Evolutionary conservation across 1,140 invertebrate genomes (phyloP), one percentile per base, ranked within the genome.

Genomic region (Schlechtendalia chinensis): DNA sequence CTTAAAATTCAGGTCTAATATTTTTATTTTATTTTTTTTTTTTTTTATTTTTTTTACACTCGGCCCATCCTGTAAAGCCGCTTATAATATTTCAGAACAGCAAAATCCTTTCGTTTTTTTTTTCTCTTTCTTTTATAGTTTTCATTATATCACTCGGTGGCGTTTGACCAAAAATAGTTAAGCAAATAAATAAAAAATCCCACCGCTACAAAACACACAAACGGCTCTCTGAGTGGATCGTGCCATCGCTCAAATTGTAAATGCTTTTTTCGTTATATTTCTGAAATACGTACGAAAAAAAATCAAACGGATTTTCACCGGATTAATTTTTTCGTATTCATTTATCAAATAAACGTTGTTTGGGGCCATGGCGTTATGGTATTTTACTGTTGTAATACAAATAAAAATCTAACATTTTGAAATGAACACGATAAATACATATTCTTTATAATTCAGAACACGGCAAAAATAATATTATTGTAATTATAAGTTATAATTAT

Each of bases 71-170:
- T 0, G 24, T 24, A 72, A 72, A 72, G 69, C 69, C 50, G 69
- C 50, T 53, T 54, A 54, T 72, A 54, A 72, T 54, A 54, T 72
- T 72, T 72, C 53, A 54, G 69, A 72, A 54, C 50, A 29, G 47
- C 1, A 53, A 32, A 72, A 50, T 27, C 67, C 24, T 24, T 59
- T 59, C 32, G 12, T 1, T 27, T 59, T 56, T 22, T 4, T 24
- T 22, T 22, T 8, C 32, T 17, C 24, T 71, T 54, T 19, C 69
- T 29, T 10, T 32, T 72, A 69, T 17, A 50, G 12, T 47, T 22
- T 69, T 50, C 17, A 19, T 16, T 72, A 29, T 54, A 54, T 72
- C 47, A 72, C 29, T 53, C 47, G 16, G 17, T 22, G 16, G 17
- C 45, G 22, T 72, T 54, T 72, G 69, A 72, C 27, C 17, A 24